These are phyloP conservation scores for Platorchestia sp. DNA, from an alignment of 1,140 invertebrate species.

Conservation along the genomic window DNA sequence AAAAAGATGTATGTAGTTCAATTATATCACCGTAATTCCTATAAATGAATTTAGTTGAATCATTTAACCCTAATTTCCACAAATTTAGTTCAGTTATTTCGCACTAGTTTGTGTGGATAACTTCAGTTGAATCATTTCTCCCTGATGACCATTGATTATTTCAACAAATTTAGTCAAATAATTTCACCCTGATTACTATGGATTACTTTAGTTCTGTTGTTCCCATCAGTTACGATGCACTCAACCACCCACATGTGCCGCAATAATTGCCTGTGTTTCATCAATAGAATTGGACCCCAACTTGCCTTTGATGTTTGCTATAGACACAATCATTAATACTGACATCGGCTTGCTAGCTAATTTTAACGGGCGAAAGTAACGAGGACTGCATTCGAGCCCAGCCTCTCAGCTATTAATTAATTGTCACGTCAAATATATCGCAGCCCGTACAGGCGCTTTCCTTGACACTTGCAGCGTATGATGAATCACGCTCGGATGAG, in stretches of 20 bases:
- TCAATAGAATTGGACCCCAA: background rate
- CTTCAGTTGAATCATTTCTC: no score
- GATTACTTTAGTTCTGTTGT: background rate
- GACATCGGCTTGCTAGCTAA: background rate
- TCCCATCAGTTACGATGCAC: no score
- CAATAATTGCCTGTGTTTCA: background rate
- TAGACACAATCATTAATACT: background rate
- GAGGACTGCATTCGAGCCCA: background rate
- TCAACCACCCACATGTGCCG: background rate
- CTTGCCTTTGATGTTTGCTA: background rate
- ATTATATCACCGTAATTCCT: no score
- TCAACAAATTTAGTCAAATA: no score
- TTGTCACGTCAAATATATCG: background rate
- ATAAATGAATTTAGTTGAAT: no score
- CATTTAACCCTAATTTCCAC: no score
- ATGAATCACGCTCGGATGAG: background rate
- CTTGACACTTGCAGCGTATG: background rate
- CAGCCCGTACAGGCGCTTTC: background rate
- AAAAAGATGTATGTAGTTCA: no score
- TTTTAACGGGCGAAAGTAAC: constrained; percentile 1
- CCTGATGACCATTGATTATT: no score
- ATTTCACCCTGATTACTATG: background rate
- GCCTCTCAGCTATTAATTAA: background rate
- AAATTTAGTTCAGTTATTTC: no score
- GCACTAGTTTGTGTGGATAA: no score